phyloP scores from a whole-genome alignment of 2,888 invertebrate genomes.

The Achlya flavicornis region DNA sequence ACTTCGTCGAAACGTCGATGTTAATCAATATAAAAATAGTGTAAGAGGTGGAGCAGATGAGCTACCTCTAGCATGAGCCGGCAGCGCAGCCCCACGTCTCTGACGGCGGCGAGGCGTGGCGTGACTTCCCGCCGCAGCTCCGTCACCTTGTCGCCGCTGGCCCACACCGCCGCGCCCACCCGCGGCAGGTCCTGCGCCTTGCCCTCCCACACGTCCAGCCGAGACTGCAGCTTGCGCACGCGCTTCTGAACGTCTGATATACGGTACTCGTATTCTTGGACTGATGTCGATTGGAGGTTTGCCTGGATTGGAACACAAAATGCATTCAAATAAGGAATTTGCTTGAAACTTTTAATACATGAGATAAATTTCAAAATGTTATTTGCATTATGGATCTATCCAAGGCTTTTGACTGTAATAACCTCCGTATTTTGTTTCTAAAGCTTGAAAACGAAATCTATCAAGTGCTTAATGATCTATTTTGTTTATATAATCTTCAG shows the following conservation, averaged over 20 bases:
- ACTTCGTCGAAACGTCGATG: too few relatives aligned
- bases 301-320: conserved; percentile 48
- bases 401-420: too few relatives aligned
- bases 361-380: too few relatives aligned
- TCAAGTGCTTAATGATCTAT: too few relatives aligned
- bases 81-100: conserved; percentile 61
- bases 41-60: too few relatives aligned
- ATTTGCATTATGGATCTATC: too few relatives aligned
- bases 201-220: conserved; percentile 62
- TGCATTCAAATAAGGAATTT: too few relatives aligned
- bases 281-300: conserved; percentile 70
- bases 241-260: conserved; percentile 58
- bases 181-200: conserved; percentile 73
- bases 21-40: too few relatives aligned
- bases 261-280: conserved; percentile 70
- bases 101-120: conserved; percentile 52
- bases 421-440: too few relatives aligned
- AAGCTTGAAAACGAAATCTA: too few relatives aligned
- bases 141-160: conserved; percentile 74
- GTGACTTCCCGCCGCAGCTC: conserved; percentile 76
- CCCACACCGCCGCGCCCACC: conserved; percentile 74
- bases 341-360: too few relatives aligned
- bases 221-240: conserved; percentile 47
- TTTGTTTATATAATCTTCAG: too few relatives aligned
- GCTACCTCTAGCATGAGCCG: conserved; percentile 63